Base-by-base conservation (phyloP, 2,888 invertebrate genomes). In the Plagodis pulveraria region DNA sequence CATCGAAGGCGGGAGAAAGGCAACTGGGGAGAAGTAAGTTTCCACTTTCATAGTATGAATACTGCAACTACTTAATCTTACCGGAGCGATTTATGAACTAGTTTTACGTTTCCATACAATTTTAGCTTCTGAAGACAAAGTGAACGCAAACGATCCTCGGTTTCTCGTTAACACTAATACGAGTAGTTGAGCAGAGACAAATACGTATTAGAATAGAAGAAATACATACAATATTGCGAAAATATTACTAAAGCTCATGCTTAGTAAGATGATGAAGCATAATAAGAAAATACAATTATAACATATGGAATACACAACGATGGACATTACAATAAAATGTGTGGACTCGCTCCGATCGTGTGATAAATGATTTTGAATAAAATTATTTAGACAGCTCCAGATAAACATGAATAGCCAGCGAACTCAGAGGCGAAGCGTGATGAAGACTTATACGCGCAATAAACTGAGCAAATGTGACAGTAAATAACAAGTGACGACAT, bases 401-500 rank as follows among this genome's bases (percentile, higher is more conserved):
- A 80, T 80, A 73, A 73, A 68, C 32, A 56, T 60, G 56, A 46
- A 55, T 44, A 48, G 47, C 46, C 44, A 40, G 54, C 34, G 55
- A 50, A 22, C 47, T 35, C 54, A 48, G 46, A 52, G 35, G n/a
- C 48, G 72, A 73, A 69, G 64, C 65, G 66, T 64, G 79, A 84
- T 81, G 77, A 76, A 83, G 81, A 80, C 77, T 71, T 77, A 72
- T 73, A 63, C 67, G 55, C 60, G 63, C 69, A 68, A 67, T 72
- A 60, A 75, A 70, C 65, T 67, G 74, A 79, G 77, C 73, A 70
- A 75, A 72, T 72, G 76, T 78, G 80, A 77, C 77, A 72, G 74
- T 80, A 81, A 83, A 81, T 78, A 76, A 80, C 78, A 63, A 70
- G 73, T 72, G 78, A 75, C 75, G 70, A 70, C 62, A 56, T 67